Conservation (phyloP, 2,113 vertebrate genomes). For the Centropus bengalensis region DNA sequence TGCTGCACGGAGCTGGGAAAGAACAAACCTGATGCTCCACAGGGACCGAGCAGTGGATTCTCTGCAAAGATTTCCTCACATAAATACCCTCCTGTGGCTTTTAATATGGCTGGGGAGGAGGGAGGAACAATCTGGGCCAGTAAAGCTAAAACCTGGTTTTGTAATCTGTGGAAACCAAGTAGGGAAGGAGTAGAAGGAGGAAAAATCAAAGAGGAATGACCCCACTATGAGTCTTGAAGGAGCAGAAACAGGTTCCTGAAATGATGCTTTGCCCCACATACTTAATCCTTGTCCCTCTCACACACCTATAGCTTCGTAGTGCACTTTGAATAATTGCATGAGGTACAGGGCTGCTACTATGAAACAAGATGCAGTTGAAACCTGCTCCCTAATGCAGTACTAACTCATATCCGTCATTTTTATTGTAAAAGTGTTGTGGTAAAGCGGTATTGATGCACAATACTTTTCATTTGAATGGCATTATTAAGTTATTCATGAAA, state of each 20-base stretch:
- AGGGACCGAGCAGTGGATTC: background rate
- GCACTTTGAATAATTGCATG: background rate
- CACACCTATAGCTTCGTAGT: background rate
- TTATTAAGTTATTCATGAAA: background rate
- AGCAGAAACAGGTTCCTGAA: background rate
- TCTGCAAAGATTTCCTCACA: background rate
- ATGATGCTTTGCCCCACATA: background rate
- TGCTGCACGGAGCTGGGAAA: background rate
- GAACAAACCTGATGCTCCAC: background rate
- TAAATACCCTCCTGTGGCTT: conserved; percentile 34
- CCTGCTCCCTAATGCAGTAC: background rate
- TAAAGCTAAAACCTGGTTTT: background rate
- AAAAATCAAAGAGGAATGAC: background rate
- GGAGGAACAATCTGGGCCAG: background rate
- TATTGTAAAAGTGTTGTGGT: background rate
- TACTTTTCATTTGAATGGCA: background rate
- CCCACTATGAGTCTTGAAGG: accelerated
- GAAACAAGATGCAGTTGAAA: background rate
- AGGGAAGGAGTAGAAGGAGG: background rate
- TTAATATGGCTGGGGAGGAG: background rate
- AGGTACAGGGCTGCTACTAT: background rate
- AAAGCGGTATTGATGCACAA: background rate
- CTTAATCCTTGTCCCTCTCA: background rate
- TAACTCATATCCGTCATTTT: background rate
- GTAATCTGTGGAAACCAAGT: background rate